Evolutionary conservation across 1,140 invertebrate species (phyloP).

Genomic region (Littorina saxatilis): DNA sequence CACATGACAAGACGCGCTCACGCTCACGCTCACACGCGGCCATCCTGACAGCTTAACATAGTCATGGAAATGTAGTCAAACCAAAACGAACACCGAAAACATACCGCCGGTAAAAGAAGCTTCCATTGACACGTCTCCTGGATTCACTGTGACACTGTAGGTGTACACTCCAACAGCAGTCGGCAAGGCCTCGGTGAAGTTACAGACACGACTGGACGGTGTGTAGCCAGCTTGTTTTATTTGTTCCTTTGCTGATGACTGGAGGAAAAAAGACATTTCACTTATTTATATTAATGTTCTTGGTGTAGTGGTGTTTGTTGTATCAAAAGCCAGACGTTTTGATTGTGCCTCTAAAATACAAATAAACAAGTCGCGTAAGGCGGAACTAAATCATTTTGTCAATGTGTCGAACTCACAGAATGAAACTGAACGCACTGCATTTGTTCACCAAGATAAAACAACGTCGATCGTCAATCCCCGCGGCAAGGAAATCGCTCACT

Average conservation of each 20-base stretch:
- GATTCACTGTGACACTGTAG: background rate
- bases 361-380: too few species aligned
- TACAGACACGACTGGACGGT: background rate
- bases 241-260: background rate
- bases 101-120: background rate
- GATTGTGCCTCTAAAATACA: too few species aligned
- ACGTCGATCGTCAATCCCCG: too few species aligned
- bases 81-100: background rate
- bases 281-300: too few species aligned
- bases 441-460: too few species aligned
- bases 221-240: background rate
- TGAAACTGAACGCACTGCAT: too few species aligned
- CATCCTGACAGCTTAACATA: background rate
- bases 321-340: too few species aligned
- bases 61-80: background rate
- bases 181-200: background rate
- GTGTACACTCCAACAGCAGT: background rate
- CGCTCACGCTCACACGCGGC: background rate
- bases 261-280: background rate
- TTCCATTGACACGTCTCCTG: background rate
- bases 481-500: too few species aligned
- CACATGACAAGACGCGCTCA: too few species aligned
- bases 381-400: too few species aligned
- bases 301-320: too few species aligned
- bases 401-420: too few species aligned